These are phyloP conservation scores for Oscheius onirici DNA, from an alignment of 2,888 invertebrate species.

Conservation along the genomic window DNA sequence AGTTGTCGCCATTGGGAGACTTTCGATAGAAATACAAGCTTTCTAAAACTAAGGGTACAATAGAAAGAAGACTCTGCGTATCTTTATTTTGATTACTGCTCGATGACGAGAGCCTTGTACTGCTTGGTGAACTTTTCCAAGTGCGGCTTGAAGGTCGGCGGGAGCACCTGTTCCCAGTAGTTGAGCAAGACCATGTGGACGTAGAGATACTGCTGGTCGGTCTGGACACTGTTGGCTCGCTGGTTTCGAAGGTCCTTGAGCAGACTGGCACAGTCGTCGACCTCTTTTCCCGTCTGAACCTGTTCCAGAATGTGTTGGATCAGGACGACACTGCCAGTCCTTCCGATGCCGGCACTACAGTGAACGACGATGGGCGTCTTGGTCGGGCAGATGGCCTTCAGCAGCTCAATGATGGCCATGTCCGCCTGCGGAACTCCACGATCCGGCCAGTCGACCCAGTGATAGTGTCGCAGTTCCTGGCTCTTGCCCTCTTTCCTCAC, in stretches of 20 bases:
- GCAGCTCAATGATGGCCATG: slow-evolving; percentile 40
- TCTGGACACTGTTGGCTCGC: slow-evolving; percentile 51
- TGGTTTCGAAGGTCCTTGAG: slow-evolving; percentile 47
- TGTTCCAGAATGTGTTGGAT: slow-evolving; percentile 51
- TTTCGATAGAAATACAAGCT: no score
- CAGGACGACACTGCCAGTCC: slow-evolving; percentile 52
- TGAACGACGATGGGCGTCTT: slow-evolving; percentile 49
- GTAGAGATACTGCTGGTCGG: slow-evolving; percentile 52
- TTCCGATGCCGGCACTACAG: slow-evolving; percentile 53
- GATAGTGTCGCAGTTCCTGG: slow-evolving; percentile 41
- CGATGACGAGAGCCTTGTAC: slow-evolving; percentile 19
- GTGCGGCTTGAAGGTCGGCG: slow-evolving; percentile 28
- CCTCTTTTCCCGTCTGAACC: slow-evolving; percentile 31
- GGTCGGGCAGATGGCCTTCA: slow-evolving; percentile 32
- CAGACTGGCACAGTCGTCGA: slow-evolving; percentile 44
- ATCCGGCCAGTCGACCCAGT: slow-evolving; percentile 56
- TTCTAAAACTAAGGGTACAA: no score
- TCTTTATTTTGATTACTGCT: no score
- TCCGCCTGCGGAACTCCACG: slow-evolving; percentile 48
- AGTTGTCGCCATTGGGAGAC: no score
- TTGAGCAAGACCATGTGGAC: slow-evolving; percentile 50
- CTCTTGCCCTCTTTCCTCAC: slow-evolving; percentile 28
- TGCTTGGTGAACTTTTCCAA: slow-evolving; percentile 35
- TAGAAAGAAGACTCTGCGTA: neutral
- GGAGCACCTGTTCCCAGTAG: slow-evolving; percentile 36